Evolutionary conservation across 2,797 vertebrate genomes (phyloP).

Genomic region (Hippocampus kuda): DNA sequence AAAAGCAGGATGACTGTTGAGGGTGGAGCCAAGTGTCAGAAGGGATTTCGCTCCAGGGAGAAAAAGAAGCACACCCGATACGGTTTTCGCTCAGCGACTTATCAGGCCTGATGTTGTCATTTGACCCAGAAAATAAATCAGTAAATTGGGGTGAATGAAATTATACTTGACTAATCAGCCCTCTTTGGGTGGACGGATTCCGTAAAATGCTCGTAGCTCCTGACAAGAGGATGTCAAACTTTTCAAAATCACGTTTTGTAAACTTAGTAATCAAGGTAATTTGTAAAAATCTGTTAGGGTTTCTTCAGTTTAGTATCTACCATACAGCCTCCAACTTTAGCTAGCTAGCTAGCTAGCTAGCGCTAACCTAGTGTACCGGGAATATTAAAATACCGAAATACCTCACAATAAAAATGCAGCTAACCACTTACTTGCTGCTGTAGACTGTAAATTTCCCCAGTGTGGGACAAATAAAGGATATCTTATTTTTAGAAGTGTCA

Average conservation of each 20-base stretch:
- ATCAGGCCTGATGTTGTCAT: conserved; percentile 9
- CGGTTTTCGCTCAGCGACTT: not conserved
- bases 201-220: not conserved
- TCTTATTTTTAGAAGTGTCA: no score
- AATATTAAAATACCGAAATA: no score
- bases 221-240: not conserved
- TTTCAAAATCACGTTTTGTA: not conserved
- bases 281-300: not conserved
- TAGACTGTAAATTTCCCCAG: no score
- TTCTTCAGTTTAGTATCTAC: no score
- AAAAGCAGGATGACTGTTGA: not conserved
- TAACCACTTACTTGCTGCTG: no score
- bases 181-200: not conserved
- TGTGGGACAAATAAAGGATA: no score
- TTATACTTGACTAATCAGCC: not conserved
- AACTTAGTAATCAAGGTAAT: not conserved
- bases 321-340: no score
- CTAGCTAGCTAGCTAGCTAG: no score
- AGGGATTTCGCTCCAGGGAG: not conserved
- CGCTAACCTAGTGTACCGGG: no score
- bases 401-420: no score
- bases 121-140: conserved; percentile 26
- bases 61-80: not conserved
- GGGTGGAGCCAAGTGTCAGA: not conserved
- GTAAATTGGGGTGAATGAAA: conserved; percentile 1